Evolutionary conservation across 2,113 vertebrate species (phyloP).

Genomic region (Pollimyrus isidori): DNA sequence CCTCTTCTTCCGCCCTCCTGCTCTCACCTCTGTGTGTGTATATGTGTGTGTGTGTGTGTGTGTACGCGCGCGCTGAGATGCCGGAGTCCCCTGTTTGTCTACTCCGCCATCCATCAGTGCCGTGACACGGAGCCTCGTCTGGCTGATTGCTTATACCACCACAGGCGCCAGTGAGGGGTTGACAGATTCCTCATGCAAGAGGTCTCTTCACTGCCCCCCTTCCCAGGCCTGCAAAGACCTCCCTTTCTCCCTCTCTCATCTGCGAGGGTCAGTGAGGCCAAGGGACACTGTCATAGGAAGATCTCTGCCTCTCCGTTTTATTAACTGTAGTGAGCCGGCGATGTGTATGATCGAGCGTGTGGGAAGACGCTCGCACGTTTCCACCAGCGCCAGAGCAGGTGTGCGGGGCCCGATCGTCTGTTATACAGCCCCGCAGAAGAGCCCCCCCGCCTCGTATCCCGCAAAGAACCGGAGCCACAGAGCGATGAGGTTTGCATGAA

Average conservation of each 20-base stretch:
- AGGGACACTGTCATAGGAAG: not conserved
- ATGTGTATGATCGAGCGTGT: not conserved
- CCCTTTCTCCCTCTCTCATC: not conserved
- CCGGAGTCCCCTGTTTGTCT: not conserved
- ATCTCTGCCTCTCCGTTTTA: not conserved
- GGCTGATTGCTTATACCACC: not conserved
- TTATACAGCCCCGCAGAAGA: not conserved
- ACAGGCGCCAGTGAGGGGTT: not conserved
- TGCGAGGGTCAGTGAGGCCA: not conserved
- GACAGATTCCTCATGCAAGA: not conserved
- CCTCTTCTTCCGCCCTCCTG: constrained; percentile 29
- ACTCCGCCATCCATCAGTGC: not conserved
- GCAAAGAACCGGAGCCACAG: not conserved
- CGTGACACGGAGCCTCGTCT: not conserved
- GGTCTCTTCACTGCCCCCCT: not conserved
- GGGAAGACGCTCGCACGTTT: not conserved
- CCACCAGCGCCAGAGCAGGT: not conserved
- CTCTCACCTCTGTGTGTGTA: not conserved
- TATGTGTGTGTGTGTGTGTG: not conserved
- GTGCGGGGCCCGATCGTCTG: not conserved
- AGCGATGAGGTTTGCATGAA: not conserved
- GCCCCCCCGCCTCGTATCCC: not conserved
- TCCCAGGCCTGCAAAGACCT: not conserved
- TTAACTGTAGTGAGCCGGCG: not conserved
- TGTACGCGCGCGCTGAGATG: not conserved